Base-by-base conservation (phyloP, 2,888 invertebrate genomes). In the Phymatocera aterrima region DNA sequence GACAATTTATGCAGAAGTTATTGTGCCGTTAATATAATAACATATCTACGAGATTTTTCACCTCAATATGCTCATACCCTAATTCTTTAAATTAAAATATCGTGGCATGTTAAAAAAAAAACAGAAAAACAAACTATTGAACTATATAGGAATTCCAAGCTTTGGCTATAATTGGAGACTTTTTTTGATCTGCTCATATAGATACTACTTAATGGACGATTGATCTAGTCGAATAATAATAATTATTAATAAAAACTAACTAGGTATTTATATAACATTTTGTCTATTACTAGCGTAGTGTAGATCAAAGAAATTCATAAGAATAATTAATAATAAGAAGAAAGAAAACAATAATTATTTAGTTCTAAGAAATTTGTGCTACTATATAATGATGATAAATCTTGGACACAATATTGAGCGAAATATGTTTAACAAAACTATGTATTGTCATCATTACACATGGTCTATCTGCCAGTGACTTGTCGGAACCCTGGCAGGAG, bases 391-490 rank as follows among this genome's bases (percentile, higher is more conserved):
- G n/a, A n/a, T n/a, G n/a, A n/a, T 54, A 12, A 60, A 60, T 60
- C 54, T 83, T 83, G 83, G 82, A 83, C 81, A 81, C 79, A 82
- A 83, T 78, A 80, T 65, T 83, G 78, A 82, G 65, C 64, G n/a
- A n/a, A n/a, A n/a, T n/a, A n/a, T n/a, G 31, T 80, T 46, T 75
- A 54, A 72, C 24, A 43, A 68, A 46, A 68, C 40, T 68, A 43
- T 40, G 15, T 37, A 65, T 40, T 12, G 65, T 40, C 77, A 72
- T 75, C 64, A 80, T 82, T 85, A 88, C 82, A 89, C 84, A 48
- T 88, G 85, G 48, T 90, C 85, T 77, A 89, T 88, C 61, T 85
- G 85, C 87, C 88, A 89, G 64, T 87, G 84, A 78, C 83, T 85
- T 64, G 86, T 84, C 6, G 81, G 78, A 34, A 83, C 82, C 77